Conservation (phyloP, 1,140 invertebrate species). For the Zaprionus lachaisei region DNA sequence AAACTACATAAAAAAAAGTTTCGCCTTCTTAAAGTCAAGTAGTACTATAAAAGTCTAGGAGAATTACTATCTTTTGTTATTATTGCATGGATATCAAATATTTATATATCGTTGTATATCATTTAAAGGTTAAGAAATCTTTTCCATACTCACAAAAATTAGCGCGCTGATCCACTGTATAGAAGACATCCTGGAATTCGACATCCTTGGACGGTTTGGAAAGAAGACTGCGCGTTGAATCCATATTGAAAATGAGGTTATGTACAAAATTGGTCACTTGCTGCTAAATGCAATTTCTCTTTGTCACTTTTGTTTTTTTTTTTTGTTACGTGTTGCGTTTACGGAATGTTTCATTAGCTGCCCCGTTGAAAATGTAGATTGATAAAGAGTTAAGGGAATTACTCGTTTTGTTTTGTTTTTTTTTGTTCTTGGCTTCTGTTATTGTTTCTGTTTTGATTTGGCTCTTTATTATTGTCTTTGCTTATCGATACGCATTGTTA, state of each 20-base stretch:
- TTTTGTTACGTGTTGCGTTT: conserved; percentile 59
- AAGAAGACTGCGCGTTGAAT: conserved; percentile 59
- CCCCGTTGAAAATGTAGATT: conserved; percentile 46
- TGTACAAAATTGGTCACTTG: conserved; percentile 35
- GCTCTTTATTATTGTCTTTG: conserved; percentile 40
- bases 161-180: conserved; percentile 70
- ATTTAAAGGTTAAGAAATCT: no score
- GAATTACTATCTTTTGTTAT: no score
- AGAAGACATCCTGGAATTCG: conserved; percentile 83
- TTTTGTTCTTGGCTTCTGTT: conserved; percentile 30
- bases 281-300: conserved; percentile 48
- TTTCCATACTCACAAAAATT: conserved; percentile 69
- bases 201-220: conserved; percentile 79
- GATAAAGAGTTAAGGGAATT: conserved; percentile 27
- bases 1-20: neutral
- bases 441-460: conserved; percentile 34
- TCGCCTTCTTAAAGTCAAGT: neutral
- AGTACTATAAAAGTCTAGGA: no score
- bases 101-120: no score
- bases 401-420: conserved; percentile 31
- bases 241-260: conserved; percentile 55
- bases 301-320: conserved; percentile 34
- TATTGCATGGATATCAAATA: no score
- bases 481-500: conserved; percentile 36
- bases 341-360: conserved; percentile 69